phyloP scores from a whole-genome alignment of 2,888 invertebrate species.

The Halictus quadricinctus region DNA sequence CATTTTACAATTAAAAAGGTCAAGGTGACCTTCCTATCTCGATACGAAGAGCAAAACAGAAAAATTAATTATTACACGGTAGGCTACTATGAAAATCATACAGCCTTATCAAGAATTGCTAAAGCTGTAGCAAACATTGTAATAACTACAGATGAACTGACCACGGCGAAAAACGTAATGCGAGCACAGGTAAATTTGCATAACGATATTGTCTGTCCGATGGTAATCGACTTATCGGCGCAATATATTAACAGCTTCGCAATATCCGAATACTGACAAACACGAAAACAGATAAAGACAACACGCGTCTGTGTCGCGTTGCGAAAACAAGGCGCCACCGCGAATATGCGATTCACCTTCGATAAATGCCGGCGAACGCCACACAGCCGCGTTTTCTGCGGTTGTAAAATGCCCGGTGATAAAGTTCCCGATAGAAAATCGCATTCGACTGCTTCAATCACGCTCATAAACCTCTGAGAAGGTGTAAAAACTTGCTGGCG shows the following conservation, averaged over 20 bases:
- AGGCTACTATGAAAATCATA: too few species aligned
- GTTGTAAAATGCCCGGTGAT: conserved; percentile 32
- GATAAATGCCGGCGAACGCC: conserved; percentile 55
- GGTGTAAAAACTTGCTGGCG: conserved; percentile 2
- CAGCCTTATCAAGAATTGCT: too few species aligned
- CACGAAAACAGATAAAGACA: conserved; percentile 65
- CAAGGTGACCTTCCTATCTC: not conserved
- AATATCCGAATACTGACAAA: conserved; percentile 54
- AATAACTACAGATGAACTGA: conserved; percentile 10
- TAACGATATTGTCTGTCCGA: conserved; percentile 56
- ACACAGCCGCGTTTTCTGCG: conserved; percentile 27
- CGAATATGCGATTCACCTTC: conserved; percentile 60
- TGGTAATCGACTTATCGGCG: conserved; percentile 67
- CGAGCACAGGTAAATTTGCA: conserved; percentile 57
- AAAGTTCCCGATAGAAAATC: conserved; percentile 47
- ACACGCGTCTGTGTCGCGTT: conserved; percentile 51
- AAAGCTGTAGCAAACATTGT: not conserved
- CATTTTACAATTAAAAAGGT: too few species aligned
- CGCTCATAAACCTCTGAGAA: not conserved
- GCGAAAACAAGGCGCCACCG: conserved; percentile 70
- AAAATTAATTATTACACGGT: too few species aligned
- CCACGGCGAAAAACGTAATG: not conserved
- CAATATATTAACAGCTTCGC: conserved; percentile 64
- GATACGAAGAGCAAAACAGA: too few species aligned
- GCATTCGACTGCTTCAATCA: not conserved